phyloP scores from a whole-genome alignment of 2,888 invertebrate species.

The Exephanes ischioxanthus region DNA sequence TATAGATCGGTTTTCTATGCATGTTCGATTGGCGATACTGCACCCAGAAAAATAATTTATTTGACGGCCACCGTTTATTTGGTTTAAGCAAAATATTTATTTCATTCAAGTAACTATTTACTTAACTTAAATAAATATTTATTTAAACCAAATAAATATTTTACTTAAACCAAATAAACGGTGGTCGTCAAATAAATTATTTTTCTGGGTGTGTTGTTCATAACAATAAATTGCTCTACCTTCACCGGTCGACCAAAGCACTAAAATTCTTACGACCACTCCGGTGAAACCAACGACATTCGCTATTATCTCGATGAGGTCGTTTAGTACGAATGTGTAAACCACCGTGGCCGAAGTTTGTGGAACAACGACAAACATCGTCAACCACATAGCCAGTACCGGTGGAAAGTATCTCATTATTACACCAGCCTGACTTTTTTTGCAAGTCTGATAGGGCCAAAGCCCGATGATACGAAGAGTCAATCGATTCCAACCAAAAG shows the following conservation, averaged over 20 bases:
- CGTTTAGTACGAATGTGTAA: constrained; percentile 62
- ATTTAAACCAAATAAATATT: too few relatives aligned
- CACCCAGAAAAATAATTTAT: too few relatives aligned
- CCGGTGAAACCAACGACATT: constrained; percentile 39
- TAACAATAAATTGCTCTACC: background rate
- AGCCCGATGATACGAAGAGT: constrained; percentile 71
- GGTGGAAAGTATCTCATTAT: background rate
- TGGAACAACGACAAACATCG: constrained; percentile 57
- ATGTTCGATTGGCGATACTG: background rate
- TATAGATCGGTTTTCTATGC: background rate
- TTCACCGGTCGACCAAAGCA: background rate
- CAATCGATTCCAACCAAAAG: constrained; percentile 70
- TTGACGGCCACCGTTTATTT: too few relatives aligned
- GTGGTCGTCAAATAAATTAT: too few relatives aligned
- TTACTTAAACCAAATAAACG: too few relatives aligned
- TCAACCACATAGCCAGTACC: constrained; percentile 28
- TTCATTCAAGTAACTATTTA: too few relatives aligned
- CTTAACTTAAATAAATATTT: too few relatives aligned
- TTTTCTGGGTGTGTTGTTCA: too few relatives aligned
- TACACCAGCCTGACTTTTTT: constrained; percentile 11
- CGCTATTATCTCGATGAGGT: constrained; percentile 50
- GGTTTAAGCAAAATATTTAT: too few relatives aligned
- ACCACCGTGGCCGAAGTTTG: constrained; percentile 56
- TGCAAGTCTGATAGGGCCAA: constrained; percentile 69
- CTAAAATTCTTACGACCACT: constrained; percentile 46